A percentile compares a stretch with the other conserved stretches of the same genome.
Evolutionary conservation across 2,797 vertebrate genomes (phyloP).

Genomic region (Staurois parvus): DNA sequence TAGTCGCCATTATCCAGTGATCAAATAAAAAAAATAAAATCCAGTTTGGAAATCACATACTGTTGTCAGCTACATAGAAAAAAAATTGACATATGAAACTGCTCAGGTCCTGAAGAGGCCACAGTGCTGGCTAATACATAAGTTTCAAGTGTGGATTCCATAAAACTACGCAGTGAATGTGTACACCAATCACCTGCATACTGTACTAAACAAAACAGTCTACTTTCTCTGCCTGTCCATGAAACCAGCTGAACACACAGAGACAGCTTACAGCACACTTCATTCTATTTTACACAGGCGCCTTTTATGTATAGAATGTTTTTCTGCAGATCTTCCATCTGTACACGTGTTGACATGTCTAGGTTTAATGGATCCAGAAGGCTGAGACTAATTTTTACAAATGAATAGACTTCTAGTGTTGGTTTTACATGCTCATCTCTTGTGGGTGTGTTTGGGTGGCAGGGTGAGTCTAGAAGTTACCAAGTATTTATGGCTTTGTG

Average conservation of each 20-base stretch:
- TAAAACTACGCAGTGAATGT: background rate
- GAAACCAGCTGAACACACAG: slow-evolving; percentile 51
- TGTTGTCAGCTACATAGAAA: too few species aligned
- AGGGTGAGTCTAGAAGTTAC: slow-evolving; percentile 8
- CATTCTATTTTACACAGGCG: background rate
- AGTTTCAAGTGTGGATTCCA: background rate
- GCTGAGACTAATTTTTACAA: slow-evolving; percentile 1
- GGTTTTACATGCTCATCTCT: slow-evolving; percentile 32
- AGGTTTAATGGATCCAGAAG: slow-evolving; percentile 27
- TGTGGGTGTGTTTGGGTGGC: slow-evolving; percentile 16
- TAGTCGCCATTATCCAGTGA: too few species aligned
- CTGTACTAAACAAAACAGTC: background rate
- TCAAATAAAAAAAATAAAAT: too few species aligned
- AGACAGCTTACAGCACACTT: background rate
- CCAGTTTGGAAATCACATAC: too few species aligned
- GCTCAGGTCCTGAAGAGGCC: background rate
- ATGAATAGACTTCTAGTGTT: slow-evolving; percentile 29
- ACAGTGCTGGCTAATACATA: background rate
- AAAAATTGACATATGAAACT: background rate
- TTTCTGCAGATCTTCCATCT: slow-evolving; percentile 12
- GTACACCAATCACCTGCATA: background rate
- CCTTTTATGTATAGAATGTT: slow-evolving; percentile 4
- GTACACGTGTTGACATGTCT: slow-evolving; percentile 26
- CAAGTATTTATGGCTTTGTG: slow-evolving; percentile 44
- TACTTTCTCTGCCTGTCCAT: background rate